Evolutionary conservation across 2,888 invertebrate genomes (phyloP), one percentile per base, ranked within the genome.

Genomic region (Ormyrus labotus): DNA sequence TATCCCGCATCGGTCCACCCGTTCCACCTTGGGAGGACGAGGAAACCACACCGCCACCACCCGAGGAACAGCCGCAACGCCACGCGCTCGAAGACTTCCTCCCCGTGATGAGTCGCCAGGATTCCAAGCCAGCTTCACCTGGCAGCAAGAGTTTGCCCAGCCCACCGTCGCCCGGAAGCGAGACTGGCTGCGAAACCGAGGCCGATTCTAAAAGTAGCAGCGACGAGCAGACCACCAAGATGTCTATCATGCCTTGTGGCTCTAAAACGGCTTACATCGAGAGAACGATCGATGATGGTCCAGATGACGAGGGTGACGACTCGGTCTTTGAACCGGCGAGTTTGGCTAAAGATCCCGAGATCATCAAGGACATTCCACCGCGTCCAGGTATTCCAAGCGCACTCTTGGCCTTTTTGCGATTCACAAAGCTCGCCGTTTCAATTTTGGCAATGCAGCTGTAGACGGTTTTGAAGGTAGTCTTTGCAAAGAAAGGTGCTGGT

Each of bases 271-370:
- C 57, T 47, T 70, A 61, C 34, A 50, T 70, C 48, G 19, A 78
- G 34, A 58, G 67, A 34, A 70, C 73, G 8, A 70, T 89, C 72
- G 87, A 85, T 81, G 88, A 89, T 48, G 88, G 87, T 3, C 87
- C 89, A 3, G 89, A 90, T 8, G 90, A 90, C 10, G 90, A 90
- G 48, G 90, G 88, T 10, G 90, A 90, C 65, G 90, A 90, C 80
- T 90, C 89, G 13, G 89, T 90, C 63, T 90, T 90, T 74, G 90
- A 90, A 78, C 2, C 82, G n/a, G 71, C 60, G 78, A 55, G 82
- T 75, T 73, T 79, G 60, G 70, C 47, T 45, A 82, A 82, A 45
- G 80, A 80, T 34, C 78, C 80, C n/a, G 80, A 80, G 53, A 65
- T 61, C 7, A 47, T 68, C 51, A 81, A 83, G 78, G 83, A 83